phyloP scores from a whole-genome alignment of 2,113 vertebrate species.

The Cyanoramphus novaezelandiae region DNA sequence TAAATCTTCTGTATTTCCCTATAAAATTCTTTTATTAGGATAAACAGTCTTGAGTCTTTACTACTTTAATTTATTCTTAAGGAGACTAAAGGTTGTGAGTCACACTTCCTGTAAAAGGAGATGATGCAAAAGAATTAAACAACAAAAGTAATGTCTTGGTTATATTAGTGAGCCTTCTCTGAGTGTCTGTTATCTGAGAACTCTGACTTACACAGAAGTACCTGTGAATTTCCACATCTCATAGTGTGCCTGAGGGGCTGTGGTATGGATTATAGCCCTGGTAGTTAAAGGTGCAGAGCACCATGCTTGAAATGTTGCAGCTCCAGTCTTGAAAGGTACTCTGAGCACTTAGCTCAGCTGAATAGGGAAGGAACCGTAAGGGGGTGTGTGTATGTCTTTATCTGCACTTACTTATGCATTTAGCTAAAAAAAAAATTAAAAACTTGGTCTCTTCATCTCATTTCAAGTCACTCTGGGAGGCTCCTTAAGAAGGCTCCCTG shows the following conservation, averaged over 20 bases:
- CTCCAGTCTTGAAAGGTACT: not conserved
- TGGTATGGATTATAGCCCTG: not conserved
- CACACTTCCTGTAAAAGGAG: not conserved
- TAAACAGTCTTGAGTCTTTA: not conserved
- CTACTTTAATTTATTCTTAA: not conserved
- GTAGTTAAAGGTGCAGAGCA: not conserved
- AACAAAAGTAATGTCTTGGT: not conserved
- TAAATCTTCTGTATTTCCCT: not conserved
- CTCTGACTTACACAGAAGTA: not conserved
- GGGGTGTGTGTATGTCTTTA: rapidly evolving
- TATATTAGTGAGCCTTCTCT: not conserved
- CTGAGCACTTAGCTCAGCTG: not conserved
- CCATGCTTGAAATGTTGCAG: not conserved
- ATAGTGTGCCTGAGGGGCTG: not conserved
- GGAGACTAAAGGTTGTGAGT: not conserved
- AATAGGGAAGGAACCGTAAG: not conserved
- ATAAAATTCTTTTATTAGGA: not conserved
- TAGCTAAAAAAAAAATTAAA: not conserved
- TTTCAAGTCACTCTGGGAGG: not conserved
- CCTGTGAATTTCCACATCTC: too few species aligned
- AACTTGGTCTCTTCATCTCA: not conserved
- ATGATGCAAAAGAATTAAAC: not conserved
- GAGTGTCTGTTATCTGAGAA: not conserved
- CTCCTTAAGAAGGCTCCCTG: not conserved
- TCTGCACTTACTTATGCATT: not conserved